Evolutionary conservation across 2,113 vertebrate genomes (phyloP).

Genomic region (Brevimyrus niger): DNA sequence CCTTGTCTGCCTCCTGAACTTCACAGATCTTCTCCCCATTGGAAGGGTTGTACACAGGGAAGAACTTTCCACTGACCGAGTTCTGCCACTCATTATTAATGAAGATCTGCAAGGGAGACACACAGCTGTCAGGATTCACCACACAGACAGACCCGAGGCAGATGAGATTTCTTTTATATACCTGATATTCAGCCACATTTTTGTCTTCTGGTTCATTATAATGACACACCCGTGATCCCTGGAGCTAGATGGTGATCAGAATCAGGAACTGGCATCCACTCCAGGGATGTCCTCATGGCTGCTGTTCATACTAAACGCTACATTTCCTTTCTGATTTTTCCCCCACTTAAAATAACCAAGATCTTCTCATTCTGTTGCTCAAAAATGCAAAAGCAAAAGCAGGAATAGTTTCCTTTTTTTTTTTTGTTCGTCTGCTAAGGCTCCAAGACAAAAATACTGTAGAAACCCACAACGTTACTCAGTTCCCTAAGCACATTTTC

Average conservation of each 20-base stretch:
- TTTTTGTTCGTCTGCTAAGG: background rate
- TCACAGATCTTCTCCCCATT: slow-evolving; percentile 93
- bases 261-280: background rate
- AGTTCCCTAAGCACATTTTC: background rate
- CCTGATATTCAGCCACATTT: background rate
- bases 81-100: slow-evolving; percentile 98
- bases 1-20: slow-evolving; percentile 97
- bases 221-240: background rate
- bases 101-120: slow-evolving; percentile 71
- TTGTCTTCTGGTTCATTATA: background rate
- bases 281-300: background rate
- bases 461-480: background rate
- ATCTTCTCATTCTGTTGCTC: background rate
- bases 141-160: background rate
- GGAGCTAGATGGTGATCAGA: background rate
- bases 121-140: slow-evolving; percentile 15
- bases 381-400: background rate
- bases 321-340: background rate
- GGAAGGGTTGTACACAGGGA: slow-evolving; percentile 81
- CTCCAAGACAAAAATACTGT: background rate
- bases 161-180: background rate
- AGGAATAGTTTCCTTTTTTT: background rate
- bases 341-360: background rate
- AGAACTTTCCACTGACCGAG: slow-evolving; percentile 83
- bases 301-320: no score